A percentile compares a stretch with the other conserved stretches of the same genome.
Conservation (phyloP, 2,888 invertebrate species). For the Leistus spinibarbis region DNA sequence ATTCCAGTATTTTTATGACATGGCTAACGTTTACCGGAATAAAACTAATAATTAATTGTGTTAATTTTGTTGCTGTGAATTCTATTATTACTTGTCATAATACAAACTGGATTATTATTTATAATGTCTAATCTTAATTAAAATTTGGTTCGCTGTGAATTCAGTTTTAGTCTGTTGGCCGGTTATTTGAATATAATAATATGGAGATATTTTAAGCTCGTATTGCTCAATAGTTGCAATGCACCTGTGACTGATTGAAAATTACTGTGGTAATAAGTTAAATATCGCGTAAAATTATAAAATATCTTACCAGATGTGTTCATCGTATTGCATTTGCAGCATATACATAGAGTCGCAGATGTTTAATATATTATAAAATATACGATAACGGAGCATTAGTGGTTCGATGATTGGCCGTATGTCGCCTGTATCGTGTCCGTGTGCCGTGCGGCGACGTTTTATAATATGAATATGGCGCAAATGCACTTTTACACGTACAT, state of each 20-base stretch:
- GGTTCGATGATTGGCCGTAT: constrained; percentile 26
- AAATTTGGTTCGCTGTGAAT: too few species aligned
- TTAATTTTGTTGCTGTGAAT: too few species aligned
- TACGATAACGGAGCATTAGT: constrained; percentile 2
- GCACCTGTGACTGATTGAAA: background rate
- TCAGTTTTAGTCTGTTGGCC: too few species aligned
- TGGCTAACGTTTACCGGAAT: too few species aligned
- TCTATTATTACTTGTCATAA: too few species aligned
- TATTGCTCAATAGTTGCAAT: background rate
- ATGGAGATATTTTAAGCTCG: background rate
- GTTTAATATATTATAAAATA: background rate
- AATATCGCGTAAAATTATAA: background rate
- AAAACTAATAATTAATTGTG: too few species aligned
- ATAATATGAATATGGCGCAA: background rate
- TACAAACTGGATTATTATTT: too few species aligned
- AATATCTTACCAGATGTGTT: background rate
- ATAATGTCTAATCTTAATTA: too few species aligned
- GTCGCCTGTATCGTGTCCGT: constrained; percentile 6
- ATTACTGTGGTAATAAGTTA: background rate
- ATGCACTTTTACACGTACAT: background rate
- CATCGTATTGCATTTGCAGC: background rate
- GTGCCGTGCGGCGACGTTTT: background rate
- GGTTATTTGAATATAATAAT: too few species aligned
- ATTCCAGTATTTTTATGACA: too few species aligned
- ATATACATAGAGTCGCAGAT: background rate